These are phyloP conservation scores for Villa cingulata DNA, from an alignment of 2,888 invertebrate genomes.

Conservation along the genomic window DNA sequence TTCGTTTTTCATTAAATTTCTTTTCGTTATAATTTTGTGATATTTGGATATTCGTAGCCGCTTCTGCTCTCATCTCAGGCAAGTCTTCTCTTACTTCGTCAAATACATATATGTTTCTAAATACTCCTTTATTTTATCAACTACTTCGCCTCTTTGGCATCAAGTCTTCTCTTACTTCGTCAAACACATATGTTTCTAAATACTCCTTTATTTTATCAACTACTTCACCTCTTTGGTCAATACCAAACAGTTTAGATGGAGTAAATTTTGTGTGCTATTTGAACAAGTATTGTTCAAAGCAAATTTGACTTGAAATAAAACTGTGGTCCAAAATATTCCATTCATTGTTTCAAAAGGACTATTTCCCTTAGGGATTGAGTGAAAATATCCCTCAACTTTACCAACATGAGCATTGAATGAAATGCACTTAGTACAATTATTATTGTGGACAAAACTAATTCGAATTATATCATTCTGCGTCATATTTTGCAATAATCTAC, in stretches of 20 bases:
- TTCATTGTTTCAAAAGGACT: too few relatives aligned
- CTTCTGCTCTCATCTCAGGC: slow-evolving; percentile 10
- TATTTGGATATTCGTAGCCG: slow-evolving; percentile 11
- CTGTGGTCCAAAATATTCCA: background rate
- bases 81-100: too few relatives aligned
- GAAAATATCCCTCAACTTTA: too few relatives aligned
- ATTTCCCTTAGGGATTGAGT: too few relatives aligned
- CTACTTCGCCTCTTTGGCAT: too few relatives aligned
- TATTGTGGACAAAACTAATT: too few relatives aligned
- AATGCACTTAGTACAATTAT: too few relatives aligned
- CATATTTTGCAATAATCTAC: too few relatives aligned
- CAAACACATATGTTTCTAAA: slow-evolving; percentile 10
- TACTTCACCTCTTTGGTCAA: slow-evolving; percentile 17
- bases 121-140: too few relatives aligned
- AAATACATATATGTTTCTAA: too few relatives aligned
- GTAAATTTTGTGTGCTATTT: slow-evolving; percentile 16
- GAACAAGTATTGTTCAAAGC: slow-evolving; percentile 10
- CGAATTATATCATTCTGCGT: too few relatives aligned
- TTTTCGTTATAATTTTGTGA: slow-evolving; percentile 16
- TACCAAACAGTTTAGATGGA: slow-evolving; percentile 19
- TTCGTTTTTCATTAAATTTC: slow-evolving; percentile 4
- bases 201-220: slow-evolving; percentile 10
- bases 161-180: slow-evolving; percentile 8
- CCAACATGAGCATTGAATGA: too few relatives aligned
- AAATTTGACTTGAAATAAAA: background rate